Base-by-base conservation (phyloP, 1,140 invertebrate species). In the Hylaeus anthracinus region DNA sequence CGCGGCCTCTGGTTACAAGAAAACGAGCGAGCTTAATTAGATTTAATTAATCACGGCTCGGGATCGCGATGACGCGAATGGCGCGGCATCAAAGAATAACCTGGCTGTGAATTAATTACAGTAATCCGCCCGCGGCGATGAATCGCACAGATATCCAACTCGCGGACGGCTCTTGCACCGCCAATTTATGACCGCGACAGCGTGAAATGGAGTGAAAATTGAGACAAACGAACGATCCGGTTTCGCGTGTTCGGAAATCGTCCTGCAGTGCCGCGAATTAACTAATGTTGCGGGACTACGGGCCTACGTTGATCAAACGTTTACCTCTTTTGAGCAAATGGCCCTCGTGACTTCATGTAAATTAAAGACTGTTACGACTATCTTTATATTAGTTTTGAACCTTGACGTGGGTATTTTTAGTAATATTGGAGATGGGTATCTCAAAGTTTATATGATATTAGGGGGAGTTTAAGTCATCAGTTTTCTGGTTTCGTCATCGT, bases 21-120 rank as follows among this genome's bases (percentile, higher is more conserved):
- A 79, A 72, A 53, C 69, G 76, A 64, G 67, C 76, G 48, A 48
- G 76, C 60, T 64, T 72, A 79, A 79, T 79, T 79, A 72, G 72
- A 79, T 70, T 79, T 72, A 79, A 79, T 79, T 79, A 72, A 79
- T 79, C 39, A 55, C 58, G 58, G n/a, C 26, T 26, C 37, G 51
- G 61, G 48, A 64, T 79, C 39, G n/a, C 48, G 76, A 79, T 72
- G 69, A 72, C 58, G 58, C 69, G 45, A 66, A 58, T 41, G 1
- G 63, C 10, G 14, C 53, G 1, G 8, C 58, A n/a, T 72, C 69
- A 45, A 72, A 64, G 69, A 79, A 64, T 72, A 72, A 63, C 58
- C 58, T 64, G 58, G 58, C 41, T 6, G 48, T 51, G 58, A 79
- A 72, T 79, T 72, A 79, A 79, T 79, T 79, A 79, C 58, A 39